These are phyloP conservation scores for Dendrolimus punctatus DNA, from an alignment of 1,140 invertebrate genomes.

Conservation along the genomic window DNA sequence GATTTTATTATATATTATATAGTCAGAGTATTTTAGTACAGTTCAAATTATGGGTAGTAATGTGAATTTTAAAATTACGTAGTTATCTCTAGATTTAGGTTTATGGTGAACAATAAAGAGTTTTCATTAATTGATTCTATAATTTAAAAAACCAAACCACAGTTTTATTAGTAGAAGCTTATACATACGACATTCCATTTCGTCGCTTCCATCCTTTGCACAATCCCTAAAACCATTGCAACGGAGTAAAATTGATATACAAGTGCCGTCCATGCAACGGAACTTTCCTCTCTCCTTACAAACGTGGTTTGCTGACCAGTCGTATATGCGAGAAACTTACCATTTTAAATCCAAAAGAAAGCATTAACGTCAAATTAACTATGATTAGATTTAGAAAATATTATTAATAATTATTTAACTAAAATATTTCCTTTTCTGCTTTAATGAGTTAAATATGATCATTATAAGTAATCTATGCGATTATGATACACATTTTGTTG, in stretches of 20 bases:
- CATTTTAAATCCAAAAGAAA: slow-evolving; percentile 20
- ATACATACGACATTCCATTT: slow-evolving; percentile 73
- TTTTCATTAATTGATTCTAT: neutral
- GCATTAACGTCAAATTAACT: slow-evolving; percentile 3
- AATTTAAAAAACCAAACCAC: slow-evolving; percentile 8
- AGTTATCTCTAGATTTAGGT: too few relatives aligned
- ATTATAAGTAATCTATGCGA: too few relatives aligned
- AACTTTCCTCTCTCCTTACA: slow-evolving; percentile 55
- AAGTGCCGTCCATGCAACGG: slow-evolving; percentile 77
- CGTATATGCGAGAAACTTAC: slow-evolving; percentile 44
- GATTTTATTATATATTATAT: too few relatives aligned
- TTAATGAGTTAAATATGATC: too few relatives aligned
- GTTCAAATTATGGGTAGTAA: too few relatives aligned
- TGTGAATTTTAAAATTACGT: too few relatives aligned
- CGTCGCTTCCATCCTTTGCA: slow-evolving; percentile 72
- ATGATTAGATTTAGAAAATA: neutral
- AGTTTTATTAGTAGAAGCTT: slow-evolving; percentile 4
- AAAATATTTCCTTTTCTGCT: too few relatives aligned
- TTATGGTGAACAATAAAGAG: neutral
- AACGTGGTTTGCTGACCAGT: slow-evolving; percentile 52
- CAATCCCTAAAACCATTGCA: slow-evolving; percentile 74
- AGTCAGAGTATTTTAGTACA: too few relatives aligned
- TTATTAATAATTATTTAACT: neutral
- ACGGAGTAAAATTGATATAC: slow-evolving; percentile 77
- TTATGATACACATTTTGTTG: too few relatives aligned